These are phyloP conservation scores for Amphiprion clarkii DNA, from an alignment of 2,797 vertebrate genomes.

Conservation along the genomic window DNA sequence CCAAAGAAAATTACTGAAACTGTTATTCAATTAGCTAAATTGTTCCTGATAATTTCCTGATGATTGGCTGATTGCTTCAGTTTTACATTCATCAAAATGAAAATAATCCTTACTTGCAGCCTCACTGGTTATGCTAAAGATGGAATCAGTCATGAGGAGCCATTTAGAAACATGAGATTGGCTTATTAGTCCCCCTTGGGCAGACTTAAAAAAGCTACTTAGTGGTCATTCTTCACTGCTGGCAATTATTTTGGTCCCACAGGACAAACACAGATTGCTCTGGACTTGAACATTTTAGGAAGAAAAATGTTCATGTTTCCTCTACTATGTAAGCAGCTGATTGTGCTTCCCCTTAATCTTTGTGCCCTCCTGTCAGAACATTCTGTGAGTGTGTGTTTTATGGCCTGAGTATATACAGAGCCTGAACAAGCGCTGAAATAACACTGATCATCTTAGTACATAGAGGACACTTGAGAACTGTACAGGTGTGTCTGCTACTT, in stretches of 20 bases:
- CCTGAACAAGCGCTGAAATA: constrained; percentile 41
- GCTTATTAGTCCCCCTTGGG: constrained; percentile 33
- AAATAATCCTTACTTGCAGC: no score
- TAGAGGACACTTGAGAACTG: constrained; percentile 17
- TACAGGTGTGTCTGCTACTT: constrained; percentile 33
- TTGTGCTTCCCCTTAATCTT: constrained; percentile 22
- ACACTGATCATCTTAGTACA: constrained; percentile 14
- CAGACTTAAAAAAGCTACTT: constrained; percentile 20
- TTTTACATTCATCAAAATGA: background rate
- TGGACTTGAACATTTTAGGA: constrained; percentile 75
- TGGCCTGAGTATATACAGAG: constrained; percentile 21
- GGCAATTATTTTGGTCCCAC: constrained; percentile 58
- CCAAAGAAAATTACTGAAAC: background rate
- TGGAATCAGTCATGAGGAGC: constrained; percentile 15
- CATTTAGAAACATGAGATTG: constrained; percentile 21
- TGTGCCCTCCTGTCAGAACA: constrained; percentile 46
- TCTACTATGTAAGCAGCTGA: background rate
- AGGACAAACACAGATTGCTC: constrained; percentile 44
- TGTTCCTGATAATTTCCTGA: background rate
- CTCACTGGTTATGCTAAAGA: background rate
- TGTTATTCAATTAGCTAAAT: no score
- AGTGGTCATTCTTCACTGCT: constrained; percentile 35
- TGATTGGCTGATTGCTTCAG: background rate
- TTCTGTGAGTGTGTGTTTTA: constrained; percentile 47
- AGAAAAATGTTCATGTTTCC: constrained; percentile 69